Conservation (phyloP, 2,888 invertebrate genomes). For the Stenotaenia linearis region DNA sequence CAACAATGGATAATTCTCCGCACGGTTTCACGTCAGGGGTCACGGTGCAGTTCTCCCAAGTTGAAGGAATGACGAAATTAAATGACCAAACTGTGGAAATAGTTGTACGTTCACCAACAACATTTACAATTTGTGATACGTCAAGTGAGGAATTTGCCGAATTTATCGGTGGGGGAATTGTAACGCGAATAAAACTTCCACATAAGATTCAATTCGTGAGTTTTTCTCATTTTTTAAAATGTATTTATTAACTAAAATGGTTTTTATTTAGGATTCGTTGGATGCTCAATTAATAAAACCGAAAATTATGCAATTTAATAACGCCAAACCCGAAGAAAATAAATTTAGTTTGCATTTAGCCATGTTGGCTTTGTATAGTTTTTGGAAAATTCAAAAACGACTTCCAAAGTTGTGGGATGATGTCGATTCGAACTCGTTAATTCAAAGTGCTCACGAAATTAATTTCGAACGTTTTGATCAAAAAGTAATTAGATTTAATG, state of each 20-base stretch:
- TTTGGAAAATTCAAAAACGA: conserved; percentile 6
- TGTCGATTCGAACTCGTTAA: not conserved
- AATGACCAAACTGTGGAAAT: conserved; percentile 27
- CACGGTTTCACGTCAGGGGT: conserved; percentile 27
- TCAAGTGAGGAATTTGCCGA: not conserved
- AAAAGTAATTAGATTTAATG: no score
- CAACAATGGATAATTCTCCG: not conserved
- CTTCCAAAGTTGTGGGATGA: conserved; percentile 19
- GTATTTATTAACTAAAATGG: not conserved
- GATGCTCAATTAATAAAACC: conserved; percentile 27
- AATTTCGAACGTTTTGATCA: no score
- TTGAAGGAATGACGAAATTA: conserved; percentile 31
- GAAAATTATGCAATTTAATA: conserved; percentile 3
- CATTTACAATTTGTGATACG: conserved; percentile 29
- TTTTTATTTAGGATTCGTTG: conserved; percentile 28
- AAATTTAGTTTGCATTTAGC: not conserved
- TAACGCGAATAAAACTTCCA: conserved; percentile 26
- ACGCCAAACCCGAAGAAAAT: not conserved
- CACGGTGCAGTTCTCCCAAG: conserved; percentile 20
- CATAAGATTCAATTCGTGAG: not conserved
- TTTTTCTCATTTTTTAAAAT: not conserved
- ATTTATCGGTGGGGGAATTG: conserved; percentile 33
- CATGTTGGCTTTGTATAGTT: conserved; percentile 24
- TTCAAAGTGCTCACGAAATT: not conserved
- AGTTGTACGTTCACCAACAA: not conserved